Conservation (phyloP, 2,888 invertebrate species). For the Drosophila borealis region DNA sequence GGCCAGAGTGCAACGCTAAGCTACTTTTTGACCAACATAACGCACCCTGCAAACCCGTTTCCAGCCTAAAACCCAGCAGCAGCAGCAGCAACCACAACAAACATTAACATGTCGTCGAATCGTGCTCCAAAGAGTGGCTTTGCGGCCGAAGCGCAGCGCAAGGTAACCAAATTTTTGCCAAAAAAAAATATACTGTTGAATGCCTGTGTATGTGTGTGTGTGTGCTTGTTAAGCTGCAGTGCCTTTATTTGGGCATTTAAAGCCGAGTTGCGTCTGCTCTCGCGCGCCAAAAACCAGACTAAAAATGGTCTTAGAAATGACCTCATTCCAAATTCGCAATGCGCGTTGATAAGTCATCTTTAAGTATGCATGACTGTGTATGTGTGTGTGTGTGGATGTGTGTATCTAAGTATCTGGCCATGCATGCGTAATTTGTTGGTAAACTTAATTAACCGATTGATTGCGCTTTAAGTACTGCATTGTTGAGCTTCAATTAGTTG, state of each 20-base stretch:
- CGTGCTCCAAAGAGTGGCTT: constrained; percentile 89
- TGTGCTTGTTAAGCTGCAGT: constrained; percentile 57
- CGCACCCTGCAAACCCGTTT: constrained; percentile 81
- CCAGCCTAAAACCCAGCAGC: constrained; percentile 53
- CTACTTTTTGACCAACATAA: constrained; percentile 56
- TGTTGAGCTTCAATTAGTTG: constrained; percentile 16
- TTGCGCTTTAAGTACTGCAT: constrained; percentile 17
- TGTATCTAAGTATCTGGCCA: constrained; percentile 22
- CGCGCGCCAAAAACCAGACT: constrained; percentile 56
- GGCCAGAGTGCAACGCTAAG: constrained; percentile 65
- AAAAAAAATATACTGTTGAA: constrained; percentile 46
- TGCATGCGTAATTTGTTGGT: constrained; percentile 36
- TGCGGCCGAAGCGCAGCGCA: constrained; percentile 97
- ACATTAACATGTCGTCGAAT: constrained; percentile 84
- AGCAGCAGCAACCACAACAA: constrained; percentile 43
- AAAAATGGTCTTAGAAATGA: constrained; percentile 72
- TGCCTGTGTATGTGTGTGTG: constrained; percentile 12
- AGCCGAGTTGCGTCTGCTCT: constrained; percentile 41
- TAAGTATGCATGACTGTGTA: constrained; percentile 28
- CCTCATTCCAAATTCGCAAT: constrained; percentile 67
- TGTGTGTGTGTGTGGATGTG: constrained; percentile 4
- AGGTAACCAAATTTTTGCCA: constrained; percentile 88
- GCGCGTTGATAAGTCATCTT: constrained; percentile 54
- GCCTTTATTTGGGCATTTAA: constrained; percentile 69
- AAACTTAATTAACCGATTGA: constrained; percentile 32